phyloP scores from a whole-genome alignment of 2,888 invertebrate genomes.

The Hemistola chrysoprasaria region DNA sequence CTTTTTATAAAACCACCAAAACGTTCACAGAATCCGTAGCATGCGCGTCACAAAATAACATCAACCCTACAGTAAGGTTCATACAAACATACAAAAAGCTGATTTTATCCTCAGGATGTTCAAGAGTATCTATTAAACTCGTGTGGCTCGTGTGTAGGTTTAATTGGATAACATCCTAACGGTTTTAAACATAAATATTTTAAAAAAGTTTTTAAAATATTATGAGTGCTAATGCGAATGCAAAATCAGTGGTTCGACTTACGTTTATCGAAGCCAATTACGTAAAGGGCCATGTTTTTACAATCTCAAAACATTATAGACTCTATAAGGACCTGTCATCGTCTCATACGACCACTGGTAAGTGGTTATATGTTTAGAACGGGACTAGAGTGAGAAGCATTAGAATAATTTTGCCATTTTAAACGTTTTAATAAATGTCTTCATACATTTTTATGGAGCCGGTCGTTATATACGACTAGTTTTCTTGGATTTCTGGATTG shows the following conservation, averaged over 20 bases:
- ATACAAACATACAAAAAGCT: too few species aligned
- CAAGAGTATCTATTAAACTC: too few species aligned
- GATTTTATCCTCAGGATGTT: too few species aligned
- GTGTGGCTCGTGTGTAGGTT: too few species aligned
- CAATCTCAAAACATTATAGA: neutral
- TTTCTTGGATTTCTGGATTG: constrained; percentile 5
- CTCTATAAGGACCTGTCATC: constrained; percentile 1
- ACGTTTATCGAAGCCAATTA: constrained; percentile 1
- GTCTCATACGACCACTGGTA: neutral
- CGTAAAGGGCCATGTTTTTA: neutral
- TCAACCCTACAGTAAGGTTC: too few species aligned
- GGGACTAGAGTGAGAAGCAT: constrained; percentile 6
- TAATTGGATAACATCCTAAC: too few species aligned
- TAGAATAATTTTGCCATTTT: constrained; percentile 17
- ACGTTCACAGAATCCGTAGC: too few species aligned
- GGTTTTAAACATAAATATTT: too few species aligned
- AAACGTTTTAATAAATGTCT: constrained; percentile 14
- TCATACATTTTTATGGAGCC: constrained; percentile 15
- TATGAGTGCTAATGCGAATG: too few species aligned
- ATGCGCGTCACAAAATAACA: too few species aligned
- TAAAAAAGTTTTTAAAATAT: too few species aligned
- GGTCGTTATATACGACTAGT: constrained; percentile 7
- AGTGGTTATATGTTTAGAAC: constrained; percentile 8
- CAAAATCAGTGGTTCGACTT: neutral
- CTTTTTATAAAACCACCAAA: too few species aligned